Conservation (phyloP, 2,113 vertebrate species). For the Bostrychus sinensis region DNA sequence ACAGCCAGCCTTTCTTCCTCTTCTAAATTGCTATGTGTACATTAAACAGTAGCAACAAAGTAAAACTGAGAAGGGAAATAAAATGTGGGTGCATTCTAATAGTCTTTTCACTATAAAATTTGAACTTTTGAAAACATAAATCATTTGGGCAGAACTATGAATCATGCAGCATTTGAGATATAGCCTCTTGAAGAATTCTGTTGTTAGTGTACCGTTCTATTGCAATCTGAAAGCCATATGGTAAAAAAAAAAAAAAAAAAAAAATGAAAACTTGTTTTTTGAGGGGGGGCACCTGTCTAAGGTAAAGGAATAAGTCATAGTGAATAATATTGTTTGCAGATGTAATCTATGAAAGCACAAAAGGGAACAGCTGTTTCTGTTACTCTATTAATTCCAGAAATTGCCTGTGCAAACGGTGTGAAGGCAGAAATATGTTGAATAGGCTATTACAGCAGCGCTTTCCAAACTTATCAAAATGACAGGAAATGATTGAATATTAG, state of each 20-base stretch:
- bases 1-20: not conserved
- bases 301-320: constrained; percentile 26
- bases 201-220: constrained; percentile 3
- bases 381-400: constrained; percentile 71
- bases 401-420: constrained; percentile 75
- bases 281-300: constrained; percentile 13
- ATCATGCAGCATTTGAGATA: constrained; percentile 1
- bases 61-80: not conserved
- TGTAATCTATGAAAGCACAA: constrained; percentile 38
- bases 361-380: constrained; percentile 58
- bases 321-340: constrained; percentile 52
- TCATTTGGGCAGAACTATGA: not conserved
- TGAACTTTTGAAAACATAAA: not conserved
- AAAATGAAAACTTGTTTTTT: constrained; percentile 17
- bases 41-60: not conserved
- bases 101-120: no score
- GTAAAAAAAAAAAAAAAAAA: no score
- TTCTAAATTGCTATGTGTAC: not conserved
- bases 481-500: constrained; percentile 76
- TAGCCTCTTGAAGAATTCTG: not conserved
- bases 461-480: constrained; percentile 74
- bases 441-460: constrained; percentile 68
- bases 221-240: not conserved
- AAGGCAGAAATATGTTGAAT: constrained; percentile 66
- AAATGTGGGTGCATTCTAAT: no score